Percentiles rank a stretch among this genome's conserved stretches.
Evolutionary conservation across 23 tunicate species (phyloP).

Genomic region (Trididemnum nubilum): DNA sequence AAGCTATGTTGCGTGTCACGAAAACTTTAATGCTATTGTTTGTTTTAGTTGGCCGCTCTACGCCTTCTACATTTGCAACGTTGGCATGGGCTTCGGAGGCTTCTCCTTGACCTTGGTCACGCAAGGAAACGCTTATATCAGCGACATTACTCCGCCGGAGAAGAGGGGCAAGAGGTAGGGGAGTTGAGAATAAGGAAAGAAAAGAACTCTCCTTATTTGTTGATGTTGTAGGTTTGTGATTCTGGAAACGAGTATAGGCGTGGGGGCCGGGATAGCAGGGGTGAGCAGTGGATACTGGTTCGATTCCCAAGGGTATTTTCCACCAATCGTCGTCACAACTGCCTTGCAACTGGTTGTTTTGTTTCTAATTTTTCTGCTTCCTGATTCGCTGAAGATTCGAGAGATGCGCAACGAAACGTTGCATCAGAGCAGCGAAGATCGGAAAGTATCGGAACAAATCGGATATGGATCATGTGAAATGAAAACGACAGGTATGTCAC

Average conservation of each 20-base stretch:
- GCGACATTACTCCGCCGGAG: conserved; percentile 64
- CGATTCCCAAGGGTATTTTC: conserved; percentile 61
- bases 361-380: conserved; percentile 45
- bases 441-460: no score
- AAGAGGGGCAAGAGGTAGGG: conserved; percentile 63
- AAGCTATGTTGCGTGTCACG: no score
- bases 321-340: conserved; percentile 48
- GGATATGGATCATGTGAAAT: no score
- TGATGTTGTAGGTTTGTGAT: conserved; percentile 68
- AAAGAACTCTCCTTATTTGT: no score
- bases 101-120: conserved; percentile 81
- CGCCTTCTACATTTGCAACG: conserved; percentile 35
- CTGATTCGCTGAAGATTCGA: no score
- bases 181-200: no score
- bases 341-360: conserved; percentile 13
- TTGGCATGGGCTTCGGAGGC: conserved; percentile 69
- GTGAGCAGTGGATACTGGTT: conserved; percentile 79
- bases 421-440: no score
- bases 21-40: no score
- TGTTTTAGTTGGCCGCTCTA: conserved; percentile 59
- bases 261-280: conserved; percentile 80
- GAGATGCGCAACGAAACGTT: no score
- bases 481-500: no score
- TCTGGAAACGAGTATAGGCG: conserved; percentile 69
- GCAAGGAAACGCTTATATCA: conserved; percentile 77